These are phyloP conservation scores for Anthrax anthrax DNA, from an alignment of 2,888 invertebrate genomes.

Conservation along the genomic window DNA sequence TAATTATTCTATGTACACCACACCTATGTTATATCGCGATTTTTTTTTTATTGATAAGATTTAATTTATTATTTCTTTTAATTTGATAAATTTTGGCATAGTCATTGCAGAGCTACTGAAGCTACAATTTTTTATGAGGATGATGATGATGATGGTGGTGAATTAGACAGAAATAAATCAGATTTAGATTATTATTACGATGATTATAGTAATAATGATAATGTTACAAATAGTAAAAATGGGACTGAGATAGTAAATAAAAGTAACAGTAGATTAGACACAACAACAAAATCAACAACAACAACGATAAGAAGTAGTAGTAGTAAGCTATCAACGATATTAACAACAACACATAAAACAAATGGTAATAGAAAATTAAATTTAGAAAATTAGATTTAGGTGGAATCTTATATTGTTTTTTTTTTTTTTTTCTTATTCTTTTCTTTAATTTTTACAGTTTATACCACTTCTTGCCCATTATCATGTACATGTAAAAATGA, in stretches of 20 bases:
- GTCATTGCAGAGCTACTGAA: conserved; percentile 11
- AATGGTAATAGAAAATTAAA: conserved; percentile 5
- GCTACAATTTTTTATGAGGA: background rate
- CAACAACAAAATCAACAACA: background rate
- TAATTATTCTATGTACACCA: no score
- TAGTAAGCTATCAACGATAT: no score
- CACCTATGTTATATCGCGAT: no score
- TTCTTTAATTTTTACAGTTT: conserved; percentile 12
- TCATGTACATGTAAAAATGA: conserved; percentile 27
- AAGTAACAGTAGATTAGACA: background rate
- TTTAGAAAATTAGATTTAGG: no score
- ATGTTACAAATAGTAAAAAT: background rate
- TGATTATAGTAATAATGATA: conserved; percentile 4
- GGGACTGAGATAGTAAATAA: no score
- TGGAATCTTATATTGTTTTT: no score
- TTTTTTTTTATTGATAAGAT: no score
- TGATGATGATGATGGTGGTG: no score
- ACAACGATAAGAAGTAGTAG: background rate
- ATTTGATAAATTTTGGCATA: no score
- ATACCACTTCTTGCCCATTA: conserved; percentile 26
- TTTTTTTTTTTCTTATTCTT: no score
- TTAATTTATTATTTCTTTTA: no score
- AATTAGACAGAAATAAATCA: no score
- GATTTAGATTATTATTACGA: conserved; percentile 9
- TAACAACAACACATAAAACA: conserved; percentile 18